Evolutionary conservation across 2,113 vertebrate genomes (phyloP), one percentile per base, ranked within the genome.

Genomic region (Oceanodroma tethys): DNA sequence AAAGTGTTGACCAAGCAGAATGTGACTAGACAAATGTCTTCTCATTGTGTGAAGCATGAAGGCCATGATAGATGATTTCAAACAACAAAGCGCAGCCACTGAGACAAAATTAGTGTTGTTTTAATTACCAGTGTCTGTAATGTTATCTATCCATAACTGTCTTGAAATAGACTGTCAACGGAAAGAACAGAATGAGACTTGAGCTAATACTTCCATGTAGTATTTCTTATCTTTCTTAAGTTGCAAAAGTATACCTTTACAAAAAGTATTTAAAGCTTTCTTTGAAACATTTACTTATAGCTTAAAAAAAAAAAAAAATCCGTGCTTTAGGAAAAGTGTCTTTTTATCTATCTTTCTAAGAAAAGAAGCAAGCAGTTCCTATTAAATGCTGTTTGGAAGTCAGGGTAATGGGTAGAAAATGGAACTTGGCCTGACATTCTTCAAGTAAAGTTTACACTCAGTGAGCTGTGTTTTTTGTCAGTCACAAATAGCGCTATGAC

Each of bases 71-170:
- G 98, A 98, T 98, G 98, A 97, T 97, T 98, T 98, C 97, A 95
- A 98, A 98, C 98, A 98, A 98, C 98, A 98, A 98, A 98, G 98
- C 95, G 76, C 98, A 98, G 98, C 98, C 98, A 98, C 98, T 74
- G 98, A 98, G 98, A 98, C 98, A 98, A 98, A 99, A 99, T 99
- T 98, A 98, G 98, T 98, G 98, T 98, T 98, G 98, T 99, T 98
- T 99, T 99, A 99, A 99, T 99, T 98, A 99, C 98, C 98, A 98
- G 98, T 98, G 98, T 98, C 98, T 98, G 98, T 98, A 98, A 98
- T 97, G 98, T 97, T 98, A 98, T 98, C 98, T 98, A 98, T 98
- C 98, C 98, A 98, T 98, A 98, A 98, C 98, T 98, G 98, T 98
- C 98, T 97, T 94, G 97, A 95, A 98, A 96, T 90, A 97, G 97